phyloP scores from a whole-genome alignment of 2,888 invertebrate species.

The Aquatica leii region DNA sequence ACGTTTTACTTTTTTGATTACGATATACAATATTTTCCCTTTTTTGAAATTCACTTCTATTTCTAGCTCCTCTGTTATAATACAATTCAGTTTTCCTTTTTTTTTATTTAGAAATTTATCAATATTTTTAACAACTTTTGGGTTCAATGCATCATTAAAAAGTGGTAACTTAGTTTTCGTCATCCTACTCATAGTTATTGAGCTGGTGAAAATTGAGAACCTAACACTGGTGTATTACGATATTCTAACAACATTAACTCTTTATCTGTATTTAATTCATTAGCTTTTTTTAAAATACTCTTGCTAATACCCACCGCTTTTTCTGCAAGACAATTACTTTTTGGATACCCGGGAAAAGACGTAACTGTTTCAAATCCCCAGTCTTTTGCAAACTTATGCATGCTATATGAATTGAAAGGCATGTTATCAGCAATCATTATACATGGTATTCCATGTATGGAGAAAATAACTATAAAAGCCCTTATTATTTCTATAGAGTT shows the following conservation, averaged over 20 bases:
- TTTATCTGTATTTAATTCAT: slow-evolving; percentile 7
- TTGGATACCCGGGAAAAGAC: not conserved
- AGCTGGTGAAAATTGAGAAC: not conserved
- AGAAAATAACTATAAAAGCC: not conserved
- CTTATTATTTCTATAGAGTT: not conserved
- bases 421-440: too few species aligned
- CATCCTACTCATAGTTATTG: slow-evolving; percentile 1
- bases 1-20: too few species aligned
- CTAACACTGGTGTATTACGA: too few species aligned
- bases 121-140: not conserved
- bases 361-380: slow-evolving; percentile 4
- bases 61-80: not conserved
- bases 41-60: not conserved
- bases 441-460: too few species aligned
- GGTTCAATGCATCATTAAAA: slow-evolving; percentile 4
- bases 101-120: not conserved
- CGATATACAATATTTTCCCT: too few species aligned
- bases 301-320: not conserved
- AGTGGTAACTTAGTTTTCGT: not conserved
- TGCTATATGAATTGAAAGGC: too few species aligned
- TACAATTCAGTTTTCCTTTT: not conserved
- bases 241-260: not conserved
- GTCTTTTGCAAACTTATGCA: slow-evolving; percentile 7
- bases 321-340: slow-evolving; percentile 7
- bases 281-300: not conserved